Percentiles rank a stretch among this genome's conserved stretches.
phyloP scores from a whole-genome alignment of 2,888 invertebrate species.

The Strigamia crassipes region DNA sequence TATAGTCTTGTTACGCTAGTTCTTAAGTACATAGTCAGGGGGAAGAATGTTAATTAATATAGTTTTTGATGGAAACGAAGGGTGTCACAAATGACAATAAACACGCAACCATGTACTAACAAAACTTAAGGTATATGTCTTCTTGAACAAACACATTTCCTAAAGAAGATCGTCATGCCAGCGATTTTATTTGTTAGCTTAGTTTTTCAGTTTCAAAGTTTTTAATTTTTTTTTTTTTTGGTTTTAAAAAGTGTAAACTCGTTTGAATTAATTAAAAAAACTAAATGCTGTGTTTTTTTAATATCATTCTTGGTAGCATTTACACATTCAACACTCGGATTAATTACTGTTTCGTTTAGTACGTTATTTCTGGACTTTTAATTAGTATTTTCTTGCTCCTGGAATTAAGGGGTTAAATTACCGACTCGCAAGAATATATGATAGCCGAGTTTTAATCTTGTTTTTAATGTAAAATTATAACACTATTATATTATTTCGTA shows the following conservation, averaged over 20 bases:
- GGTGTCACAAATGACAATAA: conserved; percentile 6
- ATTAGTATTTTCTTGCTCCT: conserved; percentile 14
- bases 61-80: neutral
- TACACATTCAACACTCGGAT: conserved; percentile 17
- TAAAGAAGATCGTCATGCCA: neutral
- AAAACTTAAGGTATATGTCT: neutral
- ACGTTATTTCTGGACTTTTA: neutral
- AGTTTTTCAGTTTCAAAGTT: no score
- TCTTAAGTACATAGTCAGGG: neutral
- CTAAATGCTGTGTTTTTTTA: neutral
- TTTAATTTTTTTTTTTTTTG: neutral
- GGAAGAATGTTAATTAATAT: neutral
- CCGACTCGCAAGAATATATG: neutral
- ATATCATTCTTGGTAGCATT: neutral
- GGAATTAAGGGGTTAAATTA: neutral
- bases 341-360: conserved; percentile 6
- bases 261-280: neutral
- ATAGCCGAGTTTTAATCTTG: neutral
- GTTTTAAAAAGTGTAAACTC: neutral
- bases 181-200: neutral
- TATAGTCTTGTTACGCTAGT: neutral
- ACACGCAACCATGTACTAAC: neutral
- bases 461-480: no score
- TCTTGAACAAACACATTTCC: neutral
- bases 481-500: no score